Percentiles rank a stretch among this genome's conserved stretches.
Conservation (phyloP, 2,797 vertebrate genomes). For the Scarus forsteni region DNA sequence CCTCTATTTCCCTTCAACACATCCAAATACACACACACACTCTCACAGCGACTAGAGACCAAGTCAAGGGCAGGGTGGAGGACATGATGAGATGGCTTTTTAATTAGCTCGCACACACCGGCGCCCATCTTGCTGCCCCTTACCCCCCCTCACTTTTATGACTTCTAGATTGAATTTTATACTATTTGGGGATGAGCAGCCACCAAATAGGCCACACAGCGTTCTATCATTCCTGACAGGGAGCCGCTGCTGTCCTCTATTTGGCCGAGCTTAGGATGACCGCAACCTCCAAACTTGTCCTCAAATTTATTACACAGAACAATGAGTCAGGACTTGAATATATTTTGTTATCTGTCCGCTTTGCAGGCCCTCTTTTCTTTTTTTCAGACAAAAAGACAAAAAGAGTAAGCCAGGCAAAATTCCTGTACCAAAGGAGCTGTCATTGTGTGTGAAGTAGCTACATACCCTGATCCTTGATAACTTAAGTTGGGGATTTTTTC, state of each 20-base stretch:
- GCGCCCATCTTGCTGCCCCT: conserved; percentile 69
- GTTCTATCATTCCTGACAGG: conserved; percentile 81
- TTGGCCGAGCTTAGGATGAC: conserved; percentile 58
- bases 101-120: conserved; percentile 80
- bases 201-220: conserved; percentile 70
- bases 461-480: conserved; percentile 3
- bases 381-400: conserved; percentile 17
- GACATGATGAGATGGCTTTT: conserved; percentile 83
- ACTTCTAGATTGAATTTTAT: conserved; percentile 82
- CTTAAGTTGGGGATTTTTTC: not conserved
- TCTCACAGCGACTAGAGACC: conserved; percentile 50
- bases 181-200: conserved; percentile 82
- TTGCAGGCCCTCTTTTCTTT: conserved; percentile 44
- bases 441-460: not conserved
- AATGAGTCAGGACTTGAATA: conserved; percentile 20
- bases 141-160: conserved; percentile 75
- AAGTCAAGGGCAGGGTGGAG: conserved; percentile 78
- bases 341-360: conserved; percentile 28
- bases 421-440: not conserved
- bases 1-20: conserved; percentile 29
- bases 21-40: conserved; percentile 33
- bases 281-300: conserved; percentile 51
- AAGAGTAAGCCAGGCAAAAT: not conserved
- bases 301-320: conserved; percentile 49
- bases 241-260: conserved; percentile 58